phyloP scores from a whole-genome alignment of 2,888 invertebrate genomes.

The Molanna angustata region DNA sequence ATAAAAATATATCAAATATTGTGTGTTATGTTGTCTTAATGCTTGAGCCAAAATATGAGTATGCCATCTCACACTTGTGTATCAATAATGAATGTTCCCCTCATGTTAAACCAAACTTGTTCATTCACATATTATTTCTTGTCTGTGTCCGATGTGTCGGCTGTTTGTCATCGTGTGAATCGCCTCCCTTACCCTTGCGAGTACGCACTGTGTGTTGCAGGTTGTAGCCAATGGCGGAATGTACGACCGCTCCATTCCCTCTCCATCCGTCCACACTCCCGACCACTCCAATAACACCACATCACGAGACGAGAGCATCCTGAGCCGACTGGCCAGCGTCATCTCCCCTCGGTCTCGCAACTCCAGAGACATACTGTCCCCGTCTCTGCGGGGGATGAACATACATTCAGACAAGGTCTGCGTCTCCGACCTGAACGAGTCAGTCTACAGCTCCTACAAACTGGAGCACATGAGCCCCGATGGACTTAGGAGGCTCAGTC shows the following conservation, averaged over 20 bases:
- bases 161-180: slow-evolving; percentile 6
- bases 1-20: no score
- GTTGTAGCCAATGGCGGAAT: slow-evolving; percentile 67
- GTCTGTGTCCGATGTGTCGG: no score
- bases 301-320: slow-evolving; percentile 45
- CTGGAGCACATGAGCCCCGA: slow-evolving; percentile 18
- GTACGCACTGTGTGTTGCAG: slow-evolving; percentile 44
- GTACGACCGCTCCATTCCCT: slow-evolving; percentile 63
- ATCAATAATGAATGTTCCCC: no score
- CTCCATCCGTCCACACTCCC: slow-evolving; percentile 44
- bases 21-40: no score
- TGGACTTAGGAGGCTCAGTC: slow-evolving; percentile 5
- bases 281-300: slow-evolving; percentile 46
- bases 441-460: slow-evolving; percentile 19
- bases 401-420: background rate
- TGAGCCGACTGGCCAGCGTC: slow-evolving; percentile 40
- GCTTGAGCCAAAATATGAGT: no score
- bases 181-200: slow-evolving; percentile 11
- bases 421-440: slow-evolving; percentile 6
- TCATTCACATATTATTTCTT: no score
- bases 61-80: no score
- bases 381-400: slow-evolving; percentile 35
- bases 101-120: no score
- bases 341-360: slow-evolving; percentile 3
- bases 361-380: slow-evolving; percentile 12